A percentile compares a stretch with the other conserved stretches of the same genome.
phyloP scores from a whole-genome alignment of 2,888 invertebrate species.

The Xylocampa areola region DNA sequence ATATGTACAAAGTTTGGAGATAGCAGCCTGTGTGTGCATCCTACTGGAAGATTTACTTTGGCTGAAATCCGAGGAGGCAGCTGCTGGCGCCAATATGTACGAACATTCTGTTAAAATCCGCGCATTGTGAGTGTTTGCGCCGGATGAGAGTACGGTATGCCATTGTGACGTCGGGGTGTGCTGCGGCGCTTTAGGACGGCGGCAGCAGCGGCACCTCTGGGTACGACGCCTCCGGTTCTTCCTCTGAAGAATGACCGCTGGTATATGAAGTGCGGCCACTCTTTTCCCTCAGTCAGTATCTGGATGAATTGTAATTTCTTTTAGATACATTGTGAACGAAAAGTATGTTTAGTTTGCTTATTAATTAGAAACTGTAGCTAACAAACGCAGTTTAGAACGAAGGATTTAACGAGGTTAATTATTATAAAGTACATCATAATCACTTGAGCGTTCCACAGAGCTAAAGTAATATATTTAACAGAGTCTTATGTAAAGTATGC shows the following conservation, averaged over 20 bases:
- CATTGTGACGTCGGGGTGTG: not conserved
- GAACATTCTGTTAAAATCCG: not conserved
- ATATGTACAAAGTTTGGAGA: conserved; percentile 29
- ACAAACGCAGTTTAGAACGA: no score
- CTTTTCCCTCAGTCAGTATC: conserved; percentile 88
- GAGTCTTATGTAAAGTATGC: no score
- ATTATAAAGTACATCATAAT: no score
- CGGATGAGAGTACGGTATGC: no score
- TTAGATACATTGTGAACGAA: not conserved
- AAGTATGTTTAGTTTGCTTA: not conserved
- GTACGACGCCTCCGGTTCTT: conserved; percentile 75
- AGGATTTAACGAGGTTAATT: no score
- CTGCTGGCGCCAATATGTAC: conserved; percentile 1
- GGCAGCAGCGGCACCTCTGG: conserved; percentile 78
- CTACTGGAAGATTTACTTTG: conserved; percentile 31
- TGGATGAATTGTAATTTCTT: conserved; percentile 47
- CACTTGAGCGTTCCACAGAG: no score
- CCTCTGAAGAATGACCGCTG: conserved; percentile 85
- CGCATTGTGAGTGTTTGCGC: not conserved
- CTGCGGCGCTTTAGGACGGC: conserved; percentile 57
- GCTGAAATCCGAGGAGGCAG: conserved; percentile 2
- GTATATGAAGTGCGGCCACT: conserved; percentile 78
- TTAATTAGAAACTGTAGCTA: no score
- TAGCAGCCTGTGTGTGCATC: conserved; percentile 23
- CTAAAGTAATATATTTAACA: no score